Percentiles rank a stretch among this genome's conserved stretches.
Conservation (phyloP, 2,797 vertebrate genomes). For the Geotrypetes seraphini region DNA sequence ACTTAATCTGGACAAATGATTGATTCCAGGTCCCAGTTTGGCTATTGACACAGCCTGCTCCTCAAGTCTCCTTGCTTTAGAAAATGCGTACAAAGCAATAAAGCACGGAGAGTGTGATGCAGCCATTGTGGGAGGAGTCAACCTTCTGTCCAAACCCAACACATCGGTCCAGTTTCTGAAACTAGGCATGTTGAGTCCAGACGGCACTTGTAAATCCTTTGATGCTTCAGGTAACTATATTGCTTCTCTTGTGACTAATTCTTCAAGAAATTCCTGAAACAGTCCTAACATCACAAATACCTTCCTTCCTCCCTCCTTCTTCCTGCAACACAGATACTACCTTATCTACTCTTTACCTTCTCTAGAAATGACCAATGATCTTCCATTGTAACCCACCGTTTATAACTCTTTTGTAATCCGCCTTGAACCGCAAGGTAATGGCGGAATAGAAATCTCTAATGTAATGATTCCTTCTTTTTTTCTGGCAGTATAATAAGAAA, state of each 20-base stretch:
- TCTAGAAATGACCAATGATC: too few relatives aligned
- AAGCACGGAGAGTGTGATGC: constrained; percentile 64
- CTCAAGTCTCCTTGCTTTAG: constrained; percentile 81
- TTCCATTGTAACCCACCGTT: too few relatives aligned
- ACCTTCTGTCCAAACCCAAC: constrained; percentile 83
- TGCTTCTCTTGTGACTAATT: too few relatives aligned
- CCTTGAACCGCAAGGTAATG: too few relatives aligned
- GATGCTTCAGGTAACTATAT: constrained; percentile 76
- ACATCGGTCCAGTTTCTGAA: constrained; percentile 96
- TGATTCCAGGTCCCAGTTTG: constrained; percentile 73
- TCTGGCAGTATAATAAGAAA: not conserved
- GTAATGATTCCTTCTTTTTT: not conserved
- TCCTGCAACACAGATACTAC: too few relatives aligned
- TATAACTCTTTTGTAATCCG: too few relatives aligned
- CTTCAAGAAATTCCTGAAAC: too few relatives aligned
- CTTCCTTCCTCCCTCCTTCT: too few relatives aligned
- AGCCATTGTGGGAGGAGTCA: constrained; percentile 85
- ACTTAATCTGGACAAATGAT: constrained; percentile 68
- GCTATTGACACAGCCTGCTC: constrained; percentile 92
- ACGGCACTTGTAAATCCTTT: constrained; percentile 84
- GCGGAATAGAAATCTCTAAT: too few relatives aligned
- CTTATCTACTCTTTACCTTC: too few relatives aligned
- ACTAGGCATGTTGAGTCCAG: constrained; percentile 85
- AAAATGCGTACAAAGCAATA: constrained; percentile 81
- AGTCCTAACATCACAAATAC: too few relatives aligned